A percentile compares a stretch with the other conserved stretches of the same genome.
Conservation (phyloP, 2,113 vertebrate genomes). For the Paracanthobrama guichenoti region DNA sequence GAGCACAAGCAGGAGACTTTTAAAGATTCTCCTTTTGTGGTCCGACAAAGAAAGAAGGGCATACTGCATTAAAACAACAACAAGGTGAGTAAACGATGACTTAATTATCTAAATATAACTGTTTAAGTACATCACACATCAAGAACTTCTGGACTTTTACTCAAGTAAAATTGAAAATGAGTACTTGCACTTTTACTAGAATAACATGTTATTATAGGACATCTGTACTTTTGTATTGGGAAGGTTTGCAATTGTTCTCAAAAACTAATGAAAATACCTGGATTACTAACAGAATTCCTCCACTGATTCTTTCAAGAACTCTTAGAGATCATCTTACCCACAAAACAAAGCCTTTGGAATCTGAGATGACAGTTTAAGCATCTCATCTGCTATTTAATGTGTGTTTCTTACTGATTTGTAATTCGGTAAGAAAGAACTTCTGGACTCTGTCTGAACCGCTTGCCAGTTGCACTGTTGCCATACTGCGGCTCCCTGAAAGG, state of each 20-base stretch:
- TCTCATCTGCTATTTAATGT: slow-evolving; percentile 21
- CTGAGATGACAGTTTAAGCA: slow-evolving; percentile 34
- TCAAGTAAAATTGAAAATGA: neutral
- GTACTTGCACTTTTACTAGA: neutral
- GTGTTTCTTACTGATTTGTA: slow-evolving; percentile 20
- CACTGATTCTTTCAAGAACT: slow-evolving; percentile 8
- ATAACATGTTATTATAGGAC: neutral
- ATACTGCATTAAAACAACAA: too few relatives aligned
- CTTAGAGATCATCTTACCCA: slow-evolving; percentile 30
- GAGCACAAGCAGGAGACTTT: too few relatives aligned
- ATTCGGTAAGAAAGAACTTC: slow-evolving; percentile 31
- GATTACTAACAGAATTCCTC: slow-evolving; percentile 28
- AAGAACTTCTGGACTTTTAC: neutral
- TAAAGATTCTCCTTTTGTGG: too few relatives aligned
- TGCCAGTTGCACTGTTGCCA: slow-evolving; percentile 27
- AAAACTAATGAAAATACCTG: slow-evolving; percentile 11
- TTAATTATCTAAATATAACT: too few relatives aligned
- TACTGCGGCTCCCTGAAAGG: slow-evolving; percentile 13
- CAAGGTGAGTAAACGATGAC: too few relatives aligned
- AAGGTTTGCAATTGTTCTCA: neutral
- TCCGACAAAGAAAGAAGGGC: too few relatives aligned
- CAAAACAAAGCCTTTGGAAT: slow-evolving; percentile 34
- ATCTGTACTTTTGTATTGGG: neutral
- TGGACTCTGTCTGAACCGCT: slow-evolving; percentile 36
- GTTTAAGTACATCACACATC: neutral